A percentile compares a stretch with the other conserved stretches of the same genome.
These are phyloP conservation scores for Drosophila kanekoi DNA, from an alignment of 2,888 invertebrate species.

Conservation along the genomic window DNA sequence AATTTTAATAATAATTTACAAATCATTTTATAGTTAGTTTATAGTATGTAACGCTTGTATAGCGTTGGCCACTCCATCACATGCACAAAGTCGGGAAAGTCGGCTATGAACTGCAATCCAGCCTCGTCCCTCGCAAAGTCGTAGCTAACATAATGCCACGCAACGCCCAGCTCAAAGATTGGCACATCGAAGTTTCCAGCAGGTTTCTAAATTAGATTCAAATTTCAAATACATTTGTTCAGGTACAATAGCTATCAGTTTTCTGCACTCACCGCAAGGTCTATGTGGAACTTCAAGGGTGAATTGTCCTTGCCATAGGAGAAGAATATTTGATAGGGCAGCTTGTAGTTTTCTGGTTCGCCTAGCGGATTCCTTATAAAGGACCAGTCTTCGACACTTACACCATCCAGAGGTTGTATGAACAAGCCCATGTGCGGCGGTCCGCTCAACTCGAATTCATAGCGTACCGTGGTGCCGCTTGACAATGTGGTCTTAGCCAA, in stretches of 20 bases:
- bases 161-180: slow-evolving; percentile 85
- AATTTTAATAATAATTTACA: neutral
- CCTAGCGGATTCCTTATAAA: slow-evolving; percentile 73
- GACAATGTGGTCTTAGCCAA: slow-evolving; percentile 50
- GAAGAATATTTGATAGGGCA: slow-evolving; percentile 80
- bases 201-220: slow-evolving; percentile 35
- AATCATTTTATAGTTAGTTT: slow-evolving; percentile 16
- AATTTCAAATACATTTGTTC: neutral
- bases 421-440: slow-evolving; percentile 81
- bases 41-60: slow-evolving; percentile 84
- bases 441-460: slow-evolving; percentile 74
- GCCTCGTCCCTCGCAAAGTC: slow-evolving; percentile 85
- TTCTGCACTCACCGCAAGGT: slow-evolving; percentile 61
- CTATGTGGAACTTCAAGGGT: slow-evolving; percentile 76
- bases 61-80: slow-evolving; percentile 86
- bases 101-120: slow-evolving; percentile 84
- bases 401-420: slow-evolving; percentile 69
- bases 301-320: slow-evolving; percentile 71
- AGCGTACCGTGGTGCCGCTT: slow-evolving; percentile 52
- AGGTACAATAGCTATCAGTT: too few relatives aligned
- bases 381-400: slow-evolving; percentile 75
- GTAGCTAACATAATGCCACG: slow-evolving; percentile 86
- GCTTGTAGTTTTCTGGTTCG: slow-evolving; percentile 52
- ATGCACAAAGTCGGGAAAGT: slow-evolving; percentile 86
- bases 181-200: slow-evolving; percentile 57